Percentiles rank a stretch among this genome's conserved stretches.
Conservation (phyloP, 2,888 invertebrate genomes). For the Dendrolimus houi region DNA sequence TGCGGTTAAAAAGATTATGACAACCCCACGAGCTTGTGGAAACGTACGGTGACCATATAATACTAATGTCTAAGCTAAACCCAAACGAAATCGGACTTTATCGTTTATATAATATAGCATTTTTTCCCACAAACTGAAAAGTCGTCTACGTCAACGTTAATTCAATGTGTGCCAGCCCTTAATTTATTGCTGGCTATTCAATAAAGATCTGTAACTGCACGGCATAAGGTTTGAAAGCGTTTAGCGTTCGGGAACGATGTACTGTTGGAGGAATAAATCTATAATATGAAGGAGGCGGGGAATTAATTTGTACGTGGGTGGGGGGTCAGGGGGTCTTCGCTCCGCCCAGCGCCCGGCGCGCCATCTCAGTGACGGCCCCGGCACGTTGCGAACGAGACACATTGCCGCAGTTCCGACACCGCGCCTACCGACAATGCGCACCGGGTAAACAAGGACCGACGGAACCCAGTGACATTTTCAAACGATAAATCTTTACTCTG, state of each 20-base stretch:
- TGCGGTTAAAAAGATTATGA: constrained; percentile 74
- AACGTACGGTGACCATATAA: constrained; percentile 55
- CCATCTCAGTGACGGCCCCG: constrained; percentile 63
- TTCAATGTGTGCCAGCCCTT: constrained; percentile 68
- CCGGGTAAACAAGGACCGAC: constrained; percentile 14
- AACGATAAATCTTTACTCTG: background rate
- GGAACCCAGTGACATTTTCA: background rate
- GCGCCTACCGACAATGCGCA: constrained; percentile 16
- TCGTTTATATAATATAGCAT: constrained; percentile 29
- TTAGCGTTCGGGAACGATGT: constrained; percentile 45
- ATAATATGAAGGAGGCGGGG: constrained; percentile 74
- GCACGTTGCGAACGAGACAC: constrained; percentile 17
- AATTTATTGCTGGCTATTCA: constrained; percentile 62
- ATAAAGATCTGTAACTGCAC: constrained; percentile 59
- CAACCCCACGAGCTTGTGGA: constrained; percentile 51
- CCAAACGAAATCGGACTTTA: constrained; percentile 39
- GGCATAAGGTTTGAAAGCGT: constrained; percentile 69
- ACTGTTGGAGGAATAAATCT: constrained; percentile 69
- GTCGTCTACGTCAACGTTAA: constrained; percentile 56
- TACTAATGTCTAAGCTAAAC: constrained; percentile 36
- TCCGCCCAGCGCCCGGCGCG: constrained; percentile 57
- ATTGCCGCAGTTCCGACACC: constrained; percentile 23
- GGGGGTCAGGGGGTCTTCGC: constrained; percentile 47
- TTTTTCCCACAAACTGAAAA: constrained; percentile 28
- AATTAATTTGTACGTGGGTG: constrained; percentile 59